These are phyloP conservation scores for Prochilodus magdalenae DNA, from an alignment of 2,113 vertebrate species.

Conservation along the genomic window DNA sequence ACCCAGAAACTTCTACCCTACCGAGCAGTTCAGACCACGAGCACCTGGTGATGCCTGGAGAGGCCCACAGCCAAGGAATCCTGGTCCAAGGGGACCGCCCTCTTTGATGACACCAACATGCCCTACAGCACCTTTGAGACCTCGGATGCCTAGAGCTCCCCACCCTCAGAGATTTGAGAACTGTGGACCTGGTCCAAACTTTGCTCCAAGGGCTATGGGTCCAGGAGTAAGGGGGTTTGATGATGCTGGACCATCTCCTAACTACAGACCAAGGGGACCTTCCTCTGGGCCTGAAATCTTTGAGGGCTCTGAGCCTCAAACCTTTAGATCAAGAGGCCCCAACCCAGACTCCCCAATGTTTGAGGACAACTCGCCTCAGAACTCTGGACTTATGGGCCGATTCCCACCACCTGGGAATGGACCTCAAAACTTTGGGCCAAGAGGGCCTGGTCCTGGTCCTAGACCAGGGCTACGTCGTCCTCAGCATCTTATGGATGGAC, in stretches of 20 bases:
- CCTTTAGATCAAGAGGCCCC: neutral
- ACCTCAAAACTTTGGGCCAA: neutral
- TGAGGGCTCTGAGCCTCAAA: constrained; percentile 11
- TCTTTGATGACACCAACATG: constrained; percentile 47
- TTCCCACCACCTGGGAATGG: constrained; percentile 11
- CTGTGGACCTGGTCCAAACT: constrained; percentile 1
- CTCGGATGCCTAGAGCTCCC: constrained; percentile 16
- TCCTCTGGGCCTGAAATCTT: constrained; percentile 51
- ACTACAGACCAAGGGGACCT: constrained; percentile 65
- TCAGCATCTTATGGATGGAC: neutral
- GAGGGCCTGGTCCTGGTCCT: constrained; percentile 54
- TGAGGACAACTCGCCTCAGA: neutral
- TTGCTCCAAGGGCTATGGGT: constrained; percentile 7
- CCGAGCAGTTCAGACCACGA: constrained; percentile 23
- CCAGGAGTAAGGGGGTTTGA: neutral
- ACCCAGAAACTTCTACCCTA: constrained; percentile 28
- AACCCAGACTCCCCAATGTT: constrained; percentile 18
- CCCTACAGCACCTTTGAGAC: constrained; percentile 1
- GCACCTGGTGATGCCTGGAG: constrained; percentile 22
- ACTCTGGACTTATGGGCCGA: constrained; percentile 1
- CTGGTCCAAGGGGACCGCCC: constrained; percentile 42
- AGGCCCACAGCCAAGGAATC: constrained; percentile 42
- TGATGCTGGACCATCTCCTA: constrained; percentile 62
- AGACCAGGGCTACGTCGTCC: constrained; percentile 59
- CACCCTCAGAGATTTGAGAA: constrained; percentile 12